phyloP scores from a whole-genome alignment of 2,888 invertebrate genomes.

The Muschampia plurimacula region DNA sequence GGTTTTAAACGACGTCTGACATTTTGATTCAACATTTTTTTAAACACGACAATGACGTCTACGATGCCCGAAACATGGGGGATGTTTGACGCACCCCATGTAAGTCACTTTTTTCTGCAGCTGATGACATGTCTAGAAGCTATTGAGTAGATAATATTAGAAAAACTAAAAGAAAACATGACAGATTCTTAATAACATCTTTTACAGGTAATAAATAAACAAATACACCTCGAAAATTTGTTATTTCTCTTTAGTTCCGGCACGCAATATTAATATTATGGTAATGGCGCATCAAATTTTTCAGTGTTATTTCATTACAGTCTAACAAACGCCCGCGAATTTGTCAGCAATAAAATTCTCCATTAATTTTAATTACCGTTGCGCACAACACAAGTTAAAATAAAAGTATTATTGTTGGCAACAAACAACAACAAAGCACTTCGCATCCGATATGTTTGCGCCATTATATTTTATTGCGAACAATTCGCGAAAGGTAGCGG shows the following conservation, averaged over 20 bases:
- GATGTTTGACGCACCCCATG: no score
- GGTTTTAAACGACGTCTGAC: no score
- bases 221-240: background rate
- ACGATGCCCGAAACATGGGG: no score
- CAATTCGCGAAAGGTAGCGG: constrained; percentile 20
- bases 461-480: constrained; percentile 34
- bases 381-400: constrained; percentile 10
- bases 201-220: background rate
- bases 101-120: no score
- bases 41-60: no score
- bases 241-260: background rate
- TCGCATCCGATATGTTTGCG: constrained; percentile 29
- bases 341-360: constrained; percentile 16
- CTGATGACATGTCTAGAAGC: no score
- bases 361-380: constrained; percentile 24
- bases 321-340: constrained; percentile 1
- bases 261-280: background rate
- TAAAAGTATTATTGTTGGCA: constrained; percentile 12
- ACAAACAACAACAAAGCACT: constrained; percentile 9
- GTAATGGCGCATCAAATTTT: background rate
- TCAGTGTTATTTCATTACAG: constrained; percentile 1
- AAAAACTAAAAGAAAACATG: no score
- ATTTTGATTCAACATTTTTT: no score
- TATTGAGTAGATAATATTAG: no score
- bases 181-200: background rate